A percentile compares a stretch with the other conserved stretches of the same genome.
Evolutionary conservation across 2,113 vertebrate genomes (phyloP).

Genomic region (Phodopus roborovskii): DNA sequence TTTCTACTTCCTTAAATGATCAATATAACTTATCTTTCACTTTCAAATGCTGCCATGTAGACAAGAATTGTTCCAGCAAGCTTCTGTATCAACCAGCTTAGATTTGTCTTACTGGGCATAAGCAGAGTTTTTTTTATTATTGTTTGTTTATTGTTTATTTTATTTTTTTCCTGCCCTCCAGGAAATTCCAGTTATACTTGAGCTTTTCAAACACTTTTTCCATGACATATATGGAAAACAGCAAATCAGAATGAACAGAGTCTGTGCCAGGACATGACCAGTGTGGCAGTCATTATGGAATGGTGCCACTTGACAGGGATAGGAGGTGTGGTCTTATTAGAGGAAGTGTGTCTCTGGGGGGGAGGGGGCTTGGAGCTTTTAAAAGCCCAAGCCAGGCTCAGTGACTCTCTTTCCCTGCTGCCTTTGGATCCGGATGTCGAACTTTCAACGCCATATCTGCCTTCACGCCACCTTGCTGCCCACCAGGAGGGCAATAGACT

Average conservation of each 20-base stretch:
- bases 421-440: background rate
- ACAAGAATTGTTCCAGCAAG: background rate
- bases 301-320: background rate
- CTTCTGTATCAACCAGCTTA: background rate
- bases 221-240: background rate
- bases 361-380: background rate
- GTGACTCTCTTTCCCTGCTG: background rate
- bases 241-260: background rate
- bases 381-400: background rate
- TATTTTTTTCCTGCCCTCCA: too few species aligned
- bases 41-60: background rate
- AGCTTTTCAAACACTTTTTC: background rate
- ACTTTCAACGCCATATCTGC: background rate
- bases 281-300: background rate
- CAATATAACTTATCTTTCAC: background rate
- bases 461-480: rapidly evolving
- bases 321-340: background rate
- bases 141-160: background rate
- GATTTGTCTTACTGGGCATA: background rate
- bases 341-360: background rate
- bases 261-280: background rate
- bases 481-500: background rate
- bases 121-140: background rate
- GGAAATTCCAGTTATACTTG: background rate
- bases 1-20: background rate